Percentiles rank a stretch among this genome's conserved stretches.
Conservation (phyloP, 2,888 invertebrate species). For the Argyresthia goedartella region DNA sequence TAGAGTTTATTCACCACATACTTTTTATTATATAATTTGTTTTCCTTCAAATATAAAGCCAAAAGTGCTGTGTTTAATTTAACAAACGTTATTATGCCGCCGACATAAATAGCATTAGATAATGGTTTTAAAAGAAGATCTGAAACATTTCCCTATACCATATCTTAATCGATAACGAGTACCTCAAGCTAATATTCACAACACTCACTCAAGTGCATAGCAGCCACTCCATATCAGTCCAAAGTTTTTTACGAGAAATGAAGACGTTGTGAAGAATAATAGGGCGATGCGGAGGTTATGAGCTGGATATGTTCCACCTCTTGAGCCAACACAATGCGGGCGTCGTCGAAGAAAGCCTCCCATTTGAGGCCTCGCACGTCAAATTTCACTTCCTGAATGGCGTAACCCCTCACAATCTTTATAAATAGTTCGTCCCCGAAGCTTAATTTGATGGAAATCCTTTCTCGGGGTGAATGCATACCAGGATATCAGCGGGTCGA, state of each 20-base stretch:
- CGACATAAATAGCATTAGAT: no score
- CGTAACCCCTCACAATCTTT: slow-evolving; percentile 55
- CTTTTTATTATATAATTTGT: no score
- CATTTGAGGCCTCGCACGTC: slow-evolving; percentile 57
- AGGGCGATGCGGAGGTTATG: slow-evolving; percentile 40
- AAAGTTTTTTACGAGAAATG: slow-evolving; percentile 22
- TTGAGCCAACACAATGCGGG: slow-evolving; percentile 36
- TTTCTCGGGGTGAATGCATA: slow-evolving; percentile 37
- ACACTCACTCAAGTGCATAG: no score
- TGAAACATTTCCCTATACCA: no score
- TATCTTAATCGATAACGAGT: no score
- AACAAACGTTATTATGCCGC: no score
- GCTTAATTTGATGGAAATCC: slow-evolving; percentile 67
- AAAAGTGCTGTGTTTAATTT: no score
- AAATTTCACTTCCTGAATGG: slow-evolving; percentile 67
- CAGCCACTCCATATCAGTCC: slow-evolving; percentile 22
- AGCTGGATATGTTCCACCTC: slow-evolving; percentile 44
- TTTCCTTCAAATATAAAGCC: no score
- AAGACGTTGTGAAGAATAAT: slow-evolving; percentile 51
- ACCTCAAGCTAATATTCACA: no score
- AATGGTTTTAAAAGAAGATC: no score
- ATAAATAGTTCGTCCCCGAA: slow-evolving; percentile 56
- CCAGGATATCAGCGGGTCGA: slow-evolving; percentile 50
- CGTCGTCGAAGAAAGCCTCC: slow-evolving; percentile 21
- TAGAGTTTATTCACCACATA: no score